These are phyloP conservation scores for Alosa sapidissima DNA, from an alignment of 2,797 vertebrate genomes.

Conservation along the genomic window DNA sequence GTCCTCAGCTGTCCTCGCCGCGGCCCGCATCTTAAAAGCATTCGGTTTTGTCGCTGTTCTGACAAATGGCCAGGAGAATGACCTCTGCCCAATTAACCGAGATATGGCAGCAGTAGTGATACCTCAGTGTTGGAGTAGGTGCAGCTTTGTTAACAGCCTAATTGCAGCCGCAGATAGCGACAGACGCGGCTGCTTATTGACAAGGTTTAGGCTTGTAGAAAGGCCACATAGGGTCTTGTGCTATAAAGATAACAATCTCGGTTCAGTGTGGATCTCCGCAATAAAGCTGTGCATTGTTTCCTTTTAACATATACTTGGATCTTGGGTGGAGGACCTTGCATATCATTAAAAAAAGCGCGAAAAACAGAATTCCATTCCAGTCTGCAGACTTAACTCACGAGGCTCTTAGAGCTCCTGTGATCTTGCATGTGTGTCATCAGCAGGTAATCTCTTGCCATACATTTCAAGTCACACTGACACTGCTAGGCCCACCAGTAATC, in stretches of 20 bases:
- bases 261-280: neutral
- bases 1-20: conserved; percentile 2
- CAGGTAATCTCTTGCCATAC: conserved; percentile 22
- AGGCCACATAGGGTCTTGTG: neutral
- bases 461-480: neutral
- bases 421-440: conserved; percentile 12
- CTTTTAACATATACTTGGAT: neutral
- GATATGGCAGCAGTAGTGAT: neutral
- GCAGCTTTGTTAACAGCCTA: neutral
- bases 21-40: neutral
- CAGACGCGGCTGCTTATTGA: neutral
- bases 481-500: conserved; percentile 11
- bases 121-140: neutral
- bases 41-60: neutral
- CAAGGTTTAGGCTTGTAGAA: neutral
- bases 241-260: neutral
- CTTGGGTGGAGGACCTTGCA: neutral
- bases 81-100: neutral
- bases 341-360: neutral
- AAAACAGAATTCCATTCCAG: neutral
- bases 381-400: neutral
- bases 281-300: neutral
- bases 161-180: neutral
- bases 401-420: neutral
- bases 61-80: neutral